Base-by-base conservation (phyloP, 2,888 invertebrate genomes). In the Epinotia bilunana region DNA sequence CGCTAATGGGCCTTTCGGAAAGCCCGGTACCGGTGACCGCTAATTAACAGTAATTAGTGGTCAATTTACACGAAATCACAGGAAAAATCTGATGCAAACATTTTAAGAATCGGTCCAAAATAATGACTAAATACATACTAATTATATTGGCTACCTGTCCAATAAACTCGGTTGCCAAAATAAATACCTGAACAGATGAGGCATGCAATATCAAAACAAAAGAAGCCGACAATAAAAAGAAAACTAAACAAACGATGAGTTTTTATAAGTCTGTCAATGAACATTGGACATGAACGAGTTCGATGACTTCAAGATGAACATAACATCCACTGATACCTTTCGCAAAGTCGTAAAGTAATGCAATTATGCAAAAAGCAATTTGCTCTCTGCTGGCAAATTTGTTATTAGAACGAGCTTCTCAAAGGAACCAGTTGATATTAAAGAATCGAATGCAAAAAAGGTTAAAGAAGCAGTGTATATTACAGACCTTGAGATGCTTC, bases 401-500 rank as follows among this genome's bases (percentile, higher is more conserved):
- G 60, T 71, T 65, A 39, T 70, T 60, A 61, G n/a, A 62, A 57
- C 62, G 60, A 23, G 39, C 46, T 58, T 60, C 64, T 43, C 55
- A 49, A 67, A 68, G 49, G 46, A 60, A 58, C 63, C 33, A 68
- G 49, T 13, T 49, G 23, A 49, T 58, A 39, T 57, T 60, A 74
- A 74, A 73, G 23, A 68, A 77, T 72, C 58, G 57, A 71, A 78
- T 76, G 72, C 75, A 74, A 57, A 76, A 77, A 64, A 73, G 67
- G 69, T 74, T 73, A 81, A 78, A 79, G 79, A 77, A 83, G 81
- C 81, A 74, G 87, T 90, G 88, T 89, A 89, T 89, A 79, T 86
- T 92, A 95, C 96, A 94, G 95, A 97, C 97, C 96, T 97, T 97
- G 87, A 96, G 95, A 92, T 97, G 96, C 92, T 96, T 97, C 97